Conservation (phyloP, 2,113 vertebrate genomes). For the Eurypyga helias region DNA sequence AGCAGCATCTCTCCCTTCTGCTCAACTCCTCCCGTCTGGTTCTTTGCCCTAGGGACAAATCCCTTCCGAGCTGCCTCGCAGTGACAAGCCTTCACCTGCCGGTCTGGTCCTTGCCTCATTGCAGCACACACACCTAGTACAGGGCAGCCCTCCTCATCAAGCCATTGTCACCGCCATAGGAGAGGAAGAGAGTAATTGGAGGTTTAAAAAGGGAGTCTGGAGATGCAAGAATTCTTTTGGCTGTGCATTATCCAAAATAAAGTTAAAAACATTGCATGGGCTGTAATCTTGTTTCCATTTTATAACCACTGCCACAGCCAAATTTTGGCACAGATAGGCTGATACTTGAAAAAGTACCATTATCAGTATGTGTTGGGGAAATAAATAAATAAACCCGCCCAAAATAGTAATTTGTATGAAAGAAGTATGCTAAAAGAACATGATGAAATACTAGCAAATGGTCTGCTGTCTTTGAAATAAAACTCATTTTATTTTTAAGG, state of each 20-base stretch:
- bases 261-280: not conserved
- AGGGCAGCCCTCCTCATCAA: not conserved
- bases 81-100: not conserved
- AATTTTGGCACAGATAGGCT: not conserved
- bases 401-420: not conserved
- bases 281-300: not conserved
- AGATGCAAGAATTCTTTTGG: not conserved
- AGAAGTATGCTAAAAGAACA: not conserved
- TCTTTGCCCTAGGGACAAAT: not conserved
- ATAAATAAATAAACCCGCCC: not conserved
- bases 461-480: not conserved
- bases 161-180: too few species aligned
- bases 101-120: not conserved
- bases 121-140: not conserved
- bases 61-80: too few species aligned
- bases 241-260: not conserved
- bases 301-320: not conserved
- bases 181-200: not conserved
- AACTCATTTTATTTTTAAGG: not conserved
- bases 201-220: not conserved
- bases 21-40: not conserved
- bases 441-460: not conserved
- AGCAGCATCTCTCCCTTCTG: not conserved
- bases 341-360: not conserved
- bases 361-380: not conserved